phyloP scores from a whole-genome alignment of 2,888 invertebrate species.

The Byasa hedistus region DNA sequence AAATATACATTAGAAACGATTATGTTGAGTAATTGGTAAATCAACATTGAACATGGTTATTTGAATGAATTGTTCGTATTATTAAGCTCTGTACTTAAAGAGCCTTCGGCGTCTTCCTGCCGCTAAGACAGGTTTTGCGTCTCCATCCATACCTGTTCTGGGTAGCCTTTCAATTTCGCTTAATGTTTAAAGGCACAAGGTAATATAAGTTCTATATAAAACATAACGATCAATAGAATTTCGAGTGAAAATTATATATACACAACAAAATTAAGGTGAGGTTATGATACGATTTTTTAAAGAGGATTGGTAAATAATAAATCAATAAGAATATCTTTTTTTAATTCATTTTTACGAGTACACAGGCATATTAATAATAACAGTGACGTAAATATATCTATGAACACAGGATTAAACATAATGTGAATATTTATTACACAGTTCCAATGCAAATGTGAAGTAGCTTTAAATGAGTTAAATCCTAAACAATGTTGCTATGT shows the following conservation, averaged over 20 bases:
- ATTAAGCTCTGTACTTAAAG: slow-evolving; percentile 22
- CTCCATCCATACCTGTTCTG: slow-evolving; percentile 26
- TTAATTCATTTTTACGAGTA: too few species aligned
- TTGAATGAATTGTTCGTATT: slow-evolving; percentile 17
- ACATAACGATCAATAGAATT: neutral
- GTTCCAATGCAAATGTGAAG: too few species aligned
- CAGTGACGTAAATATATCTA: too few species aligned
- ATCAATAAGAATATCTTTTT: too few species aligned
- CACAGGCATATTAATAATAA: too few species aligned
- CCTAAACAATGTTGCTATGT: too few species aligned
- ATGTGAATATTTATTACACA: too few species aligned
- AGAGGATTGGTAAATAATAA: too few species aligned
- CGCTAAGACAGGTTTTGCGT: slow-evolving; percentile 28
- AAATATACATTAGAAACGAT: slow-evolving; percentile 4
- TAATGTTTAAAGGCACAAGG: slow-evolving; percentile 15
- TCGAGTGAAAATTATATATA: neutral
- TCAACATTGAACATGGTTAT: slow-evolving; percentile 20
- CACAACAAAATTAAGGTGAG: neutral
- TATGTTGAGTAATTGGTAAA: slow-evolving; percentile 8
- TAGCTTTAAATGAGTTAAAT: too few species aligned
- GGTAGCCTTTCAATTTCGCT: slow-evolving; percentile 24
- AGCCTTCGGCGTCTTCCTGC: slow-evolving; percentile 25
- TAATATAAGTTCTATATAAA: slow-evolving; percentile 7
- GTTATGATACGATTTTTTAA: too few species aligned
- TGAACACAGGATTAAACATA: too few species aligned